Base-by-base conservation (phyloP, 2,113 vertebrate species). In the Corythornis vintsioides region DNA sequence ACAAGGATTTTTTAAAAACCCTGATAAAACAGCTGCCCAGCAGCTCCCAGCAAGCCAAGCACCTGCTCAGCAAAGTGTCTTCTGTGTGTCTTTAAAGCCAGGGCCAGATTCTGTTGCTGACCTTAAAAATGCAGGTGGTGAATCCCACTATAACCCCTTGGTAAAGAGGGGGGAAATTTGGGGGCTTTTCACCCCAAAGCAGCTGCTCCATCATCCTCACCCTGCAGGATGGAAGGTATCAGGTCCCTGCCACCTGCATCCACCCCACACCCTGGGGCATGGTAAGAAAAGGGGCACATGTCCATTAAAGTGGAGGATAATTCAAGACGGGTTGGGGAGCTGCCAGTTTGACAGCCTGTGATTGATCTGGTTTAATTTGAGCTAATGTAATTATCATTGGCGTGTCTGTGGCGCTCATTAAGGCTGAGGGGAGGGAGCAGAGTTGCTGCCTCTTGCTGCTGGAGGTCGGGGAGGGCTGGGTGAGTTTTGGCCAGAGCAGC, bases 31-130 rank as follows among this genome's bases (percentile, higher is more conserved):
- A 10, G 65, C 0, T 70, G 43, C n/a, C 63, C 79, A 40, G 63
- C 22, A 19, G 87, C 43, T 73, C 42, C 47, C 47, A 15, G 57
- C 20, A 28, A 75, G 50, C 43, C 3, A 0, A 28, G 10, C 11
- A 18, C 64, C 79, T 31, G 31, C 72, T 80, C 0, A 0, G 5
- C 7, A 61, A 1, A 0, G 26, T 29, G 4, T 2, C 17, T 24
- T 25, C 0, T 4, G 5, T 20, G 43, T 7, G 31, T 2, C 66
- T 82, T 31, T 53, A 65, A 75, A 90, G 29, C 52, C 3, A 0
- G 42, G 33, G 25, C 5, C 12, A 8, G 42, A 20, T 66, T 77
- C 50, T 60, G 20, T 26, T 19, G 13, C 21, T 80, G 53, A 40
- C 59, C 50, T 73, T 72, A 61, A 61, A 90, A 86, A 52, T 53